phyloP scores from a whole-genome alignment of 2,888 invertebrate species.

The Phortica okadai region DNA sequence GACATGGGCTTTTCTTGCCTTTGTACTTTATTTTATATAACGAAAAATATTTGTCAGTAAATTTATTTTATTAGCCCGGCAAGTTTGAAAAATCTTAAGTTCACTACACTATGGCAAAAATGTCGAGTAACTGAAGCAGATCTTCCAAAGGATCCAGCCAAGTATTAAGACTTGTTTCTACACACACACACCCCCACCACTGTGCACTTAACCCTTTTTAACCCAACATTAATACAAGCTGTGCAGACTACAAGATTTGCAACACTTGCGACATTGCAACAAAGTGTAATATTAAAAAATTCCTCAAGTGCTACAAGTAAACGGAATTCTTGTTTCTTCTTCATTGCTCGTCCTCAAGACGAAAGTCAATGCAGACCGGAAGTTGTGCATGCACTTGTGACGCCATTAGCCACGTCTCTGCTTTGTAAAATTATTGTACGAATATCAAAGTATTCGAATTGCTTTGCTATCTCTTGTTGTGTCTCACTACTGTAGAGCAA shows the following conservation, averaged over 20 bases:
- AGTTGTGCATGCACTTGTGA: background rate
- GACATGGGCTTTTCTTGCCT: too few species aligned
- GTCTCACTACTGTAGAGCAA: too few species aligned
- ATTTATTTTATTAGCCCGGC: constrained; percentile 45
- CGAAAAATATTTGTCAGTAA: constrained; percentile 49
- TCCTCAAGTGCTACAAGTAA: constrained; percentile 36
- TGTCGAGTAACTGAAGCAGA: background rate
- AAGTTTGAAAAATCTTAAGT: constrained; percentile 1
- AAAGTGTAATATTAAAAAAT: constrained; percentile 45
- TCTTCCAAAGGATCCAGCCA: background rate
- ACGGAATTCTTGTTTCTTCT: background rate
- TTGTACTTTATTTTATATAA: too few species aligned
- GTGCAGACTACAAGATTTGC: background rate
- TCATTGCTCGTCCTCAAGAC: too few species aligned
- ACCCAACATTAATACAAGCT: background rate
- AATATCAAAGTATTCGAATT: background rate
- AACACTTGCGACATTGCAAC: constrained; percentile 19
- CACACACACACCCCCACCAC: too few species aligned
- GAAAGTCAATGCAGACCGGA: background rate
- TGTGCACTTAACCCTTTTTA: background rate
- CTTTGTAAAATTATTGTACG: background rate
- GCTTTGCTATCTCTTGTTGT: background rate
- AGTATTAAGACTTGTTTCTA: background rate
- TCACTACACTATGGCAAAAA: constrained; percentile 11
- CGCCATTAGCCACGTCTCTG: background rate